These are phyloP conservation scores for Lamellibrachia luymesi DNA, from an alignment of 1,140 invertebrate genomes.

Conservation along the genomic window DNA sequence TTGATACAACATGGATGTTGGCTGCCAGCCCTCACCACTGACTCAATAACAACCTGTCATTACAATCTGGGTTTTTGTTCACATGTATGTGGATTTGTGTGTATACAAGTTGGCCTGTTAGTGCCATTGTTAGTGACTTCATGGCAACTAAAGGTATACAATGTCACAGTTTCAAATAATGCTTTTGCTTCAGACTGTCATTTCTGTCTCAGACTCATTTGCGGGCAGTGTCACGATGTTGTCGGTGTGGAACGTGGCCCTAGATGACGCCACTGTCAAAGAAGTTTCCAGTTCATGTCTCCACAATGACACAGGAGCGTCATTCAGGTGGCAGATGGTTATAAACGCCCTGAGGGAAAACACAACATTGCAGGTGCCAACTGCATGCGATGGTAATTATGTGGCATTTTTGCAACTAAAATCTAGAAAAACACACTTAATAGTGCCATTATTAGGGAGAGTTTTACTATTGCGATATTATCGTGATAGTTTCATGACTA, in stretches of 20 bases:
- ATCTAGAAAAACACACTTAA: not conserved
- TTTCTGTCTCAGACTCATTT: not conserved
- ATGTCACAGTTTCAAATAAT: too few relatives aligned
- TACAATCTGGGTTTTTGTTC: too few relatives aligned
- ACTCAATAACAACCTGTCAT: too few relatives aligned
- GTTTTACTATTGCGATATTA: too few relatives aligned
- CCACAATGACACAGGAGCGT: not conserved
- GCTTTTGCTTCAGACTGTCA: not conserved
- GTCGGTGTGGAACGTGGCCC: not conserved
- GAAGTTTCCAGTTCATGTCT: not conserved
- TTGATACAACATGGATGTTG: too few relatives aligned
- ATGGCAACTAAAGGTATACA: too few relatives aligned
- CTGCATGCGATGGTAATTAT: not conserved
- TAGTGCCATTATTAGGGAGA: too few relatives aligned
- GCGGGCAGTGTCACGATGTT: not conserved
- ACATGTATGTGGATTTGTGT: too few relatives aligned
- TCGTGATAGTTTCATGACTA: too few relatives aligned
- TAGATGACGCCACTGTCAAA: not conserved
- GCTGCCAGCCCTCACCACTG: too few relatives aligned
- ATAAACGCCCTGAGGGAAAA: not conserved
- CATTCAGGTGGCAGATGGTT: not conserved
- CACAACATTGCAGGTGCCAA: not conserved
- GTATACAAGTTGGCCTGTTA: too few relatives aligned
- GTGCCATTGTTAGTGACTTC: too few relatives aligned
- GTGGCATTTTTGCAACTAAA: not conserved